Evolutionary conservation across 2,113 vertebrate genomes (phyloP), one percentile per base, ranked within the genome.

Genomic region (Bombycilla garrulus): DNA sequence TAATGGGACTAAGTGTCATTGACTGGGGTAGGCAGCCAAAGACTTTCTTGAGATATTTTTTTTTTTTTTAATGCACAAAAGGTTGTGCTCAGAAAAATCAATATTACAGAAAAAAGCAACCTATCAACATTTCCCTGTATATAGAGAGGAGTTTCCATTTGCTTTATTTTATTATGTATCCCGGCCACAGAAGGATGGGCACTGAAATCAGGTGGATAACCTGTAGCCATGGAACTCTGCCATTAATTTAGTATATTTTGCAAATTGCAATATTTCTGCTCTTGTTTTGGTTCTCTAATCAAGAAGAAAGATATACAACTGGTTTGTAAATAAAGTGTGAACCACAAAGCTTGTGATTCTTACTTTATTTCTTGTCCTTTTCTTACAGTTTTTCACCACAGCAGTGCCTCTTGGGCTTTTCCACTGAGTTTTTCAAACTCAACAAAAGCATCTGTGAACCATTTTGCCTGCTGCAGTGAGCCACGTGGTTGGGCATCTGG

Each of bases 51-150:
- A 87, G 31, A 3, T 29, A 36, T 51, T 10, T 2, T 9, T 51
- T 38, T 54, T 28, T 66, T 85, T 67, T 74, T 15, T n/a, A n/a
- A n/a, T n/a, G n/a, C n/a, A 45, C 28, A 65, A 76, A 64, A 81
- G 36, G 17, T n/a, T 56, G 28, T 82, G 48, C 57, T 86, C 53
- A 82, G 51, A 79, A 93, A 69, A 96, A 95, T 94, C 87, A 72
- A 15, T 93, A 45, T 50, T 61, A 69, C 36, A 42, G 40, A 48
- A 90, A 78, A 88, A 83, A 62, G 1, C 35, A 73, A 51, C n/a
- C 15, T 51, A 57, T 79, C 85, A 90, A 53, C 70, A 60, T 67
- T 79, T 85, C 40, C 70, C 29, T 50, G 78, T 90, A 31, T 7
- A 28, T 0, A 44, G 28, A 77, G 58, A 64, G 9, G 67, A 83